phyloP scores from a whole-genome alignment of 2,797 vertebrate genomes.

The Halcyon smyrnensis region DNA sequence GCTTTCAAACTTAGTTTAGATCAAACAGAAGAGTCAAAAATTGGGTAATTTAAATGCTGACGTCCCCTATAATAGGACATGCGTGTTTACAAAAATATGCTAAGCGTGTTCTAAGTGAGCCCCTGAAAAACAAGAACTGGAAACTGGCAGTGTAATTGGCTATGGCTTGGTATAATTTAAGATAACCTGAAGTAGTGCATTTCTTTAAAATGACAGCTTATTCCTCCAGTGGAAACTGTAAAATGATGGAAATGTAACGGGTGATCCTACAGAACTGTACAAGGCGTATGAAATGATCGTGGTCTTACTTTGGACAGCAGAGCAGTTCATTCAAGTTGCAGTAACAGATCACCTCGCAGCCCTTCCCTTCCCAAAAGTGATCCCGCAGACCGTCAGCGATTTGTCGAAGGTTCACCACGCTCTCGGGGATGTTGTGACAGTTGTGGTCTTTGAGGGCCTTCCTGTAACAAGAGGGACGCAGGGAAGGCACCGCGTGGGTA shows the following conservation, averaged over 20 bases:
- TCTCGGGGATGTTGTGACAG: slow-evolving; percentile 75
- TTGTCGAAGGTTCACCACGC: slow-evolving; percentile 60
- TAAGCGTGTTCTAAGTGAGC: not conserved
- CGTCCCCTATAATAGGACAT: not conserved
- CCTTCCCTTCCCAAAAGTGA: slow-evolving; percentile 82
- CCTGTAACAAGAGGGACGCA: slow-evolving; percentile 78
- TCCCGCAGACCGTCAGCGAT: slow-evolving; percentile 59
- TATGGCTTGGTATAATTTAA: not conserved
- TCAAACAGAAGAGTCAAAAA: not conserved
- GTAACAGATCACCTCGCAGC: slow-evolving; percentile 83
- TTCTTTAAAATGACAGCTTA: not conserved
- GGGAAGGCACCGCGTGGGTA: slow-evolving; percentile 41
- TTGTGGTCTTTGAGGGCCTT: slow-evolving; percentile 72
- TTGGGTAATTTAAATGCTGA: not conserved
- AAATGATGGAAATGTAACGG: not conserved
- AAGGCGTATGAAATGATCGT: not conserved
- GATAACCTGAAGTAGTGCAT: not conserved
- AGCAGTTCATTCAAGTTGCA: slow-evolving; percentile 83
- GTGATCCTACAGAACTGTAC: not conserved
- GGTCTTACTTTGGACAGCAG: slow-evolving; percentile 86
- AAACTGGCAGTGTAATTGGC: not conserved
- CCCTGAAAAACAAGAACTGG: not conserved
- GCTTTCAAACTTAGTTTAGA: not conserved
- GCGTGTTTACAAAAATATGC: not conserved
- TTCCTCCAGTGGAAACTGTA: not conserved